Percentiles rank a stretch among this genome's conserved stretches.
phyloP scores from a whole-genome alignment of 2,113 vertebrate genomes.

The Nycticryphes semicollaris region DNA sequence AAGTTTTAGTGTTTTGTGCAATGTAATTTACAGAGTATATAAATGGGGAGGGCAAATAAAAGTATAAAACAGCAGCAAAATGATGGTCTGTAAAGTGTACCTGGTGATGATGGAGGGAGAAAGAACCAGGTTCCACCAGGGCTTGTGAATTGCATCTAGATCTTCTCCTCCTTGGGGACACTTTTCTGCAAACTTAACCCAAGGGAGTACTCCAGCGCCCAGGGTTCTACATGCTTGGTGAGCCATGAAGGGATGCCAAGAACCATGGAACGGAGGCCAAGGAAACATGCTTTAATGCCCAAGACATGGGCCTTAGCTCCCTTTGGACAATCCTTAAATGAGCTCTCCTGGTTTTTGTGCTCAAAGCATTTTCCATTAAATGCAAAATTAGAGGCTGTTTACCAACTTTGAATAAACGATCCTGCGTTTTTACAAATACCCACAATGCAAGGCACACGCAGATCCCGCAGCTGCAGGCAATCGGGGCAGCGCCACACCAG shows the following conservation, averaged over 20 bases:
- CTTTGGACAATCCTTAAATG: background rate
- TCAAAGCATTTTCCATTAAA: background rate
- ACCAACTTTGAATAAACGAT: background rate
- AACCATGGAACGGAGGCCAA: background rate
- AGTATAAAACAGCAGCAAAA: background rate
- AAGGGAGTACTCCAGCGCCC: background rate
- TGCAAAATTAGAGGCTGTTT: slow-evolving; percentile 3
- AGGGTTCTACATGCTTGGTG: background rate
- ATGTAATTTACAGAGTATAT: background rate
- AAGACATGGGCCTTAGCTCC: background rate
- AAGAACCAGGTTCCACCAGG: background rate
- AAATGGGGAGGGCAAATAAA: background rate
- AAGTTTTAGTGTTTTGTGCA: background rate
- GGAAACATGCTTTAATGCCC: background rate
- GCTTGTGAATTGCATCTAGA: background rate
- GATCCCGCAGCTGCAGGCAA: background rate
- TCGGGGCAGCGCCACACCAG: background rate
- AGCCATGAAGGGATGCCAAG: background rate
- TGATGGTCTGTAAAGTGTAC: background rate
- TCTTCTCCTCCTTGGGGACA: background rate
- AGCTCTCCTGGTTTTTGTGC: background rate
- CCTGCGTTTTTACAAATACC: background rate
- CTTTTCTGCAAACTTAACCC: background rate
- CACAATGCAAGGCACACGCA: background rate
- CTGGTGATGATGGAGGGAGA: background rate